Evolutionary conservation across 2,113 vertebrate species (phyloP).

Genomic region (Seriola aureovittata): DNA sequence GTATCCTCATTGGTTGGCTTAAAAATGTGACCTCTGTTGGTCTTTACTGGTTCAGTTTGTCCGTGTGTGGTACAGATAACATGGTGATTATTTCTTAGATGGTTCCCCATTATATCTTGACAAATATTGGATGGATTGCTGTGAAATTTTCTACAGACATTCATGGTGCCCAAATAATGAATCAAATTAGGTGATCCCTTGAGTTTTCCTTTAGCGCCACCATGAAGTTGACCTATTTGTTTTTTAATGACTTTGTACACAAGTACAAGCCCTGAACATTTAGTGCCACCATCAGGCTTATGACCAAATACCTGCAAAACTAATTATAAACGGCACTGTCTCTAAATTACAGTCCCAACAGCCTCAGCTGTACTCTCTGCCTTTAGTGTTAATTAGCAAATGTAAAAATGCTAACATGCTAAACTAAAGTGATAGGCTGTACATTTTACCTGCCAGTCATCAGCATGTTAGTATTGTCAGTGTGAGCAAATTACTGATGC

Average conservation of each 20-base stretch:
- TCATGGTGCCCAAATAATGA: background rate
- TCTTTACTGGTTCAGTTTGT: background rate
- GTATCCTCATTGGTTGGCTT: background rate
- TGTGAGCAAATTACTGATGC: background rate
- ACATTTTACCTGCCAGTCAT: background rate
- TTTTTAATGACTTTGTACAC: too few relatives aligned
- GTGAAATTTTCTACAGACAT: background rate
- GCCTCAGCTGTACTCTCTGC: background rate
- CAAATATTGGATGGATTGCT: background rate
- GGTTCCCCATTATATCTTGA: too few relatives aligned
- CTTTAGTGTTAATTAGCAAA: background rate
- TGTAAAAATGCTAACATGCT: background rate
- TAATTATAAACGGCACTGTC: too few relatives aligned
- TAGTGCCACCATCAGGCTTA: background rate
- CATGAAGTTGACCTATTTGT: background rate
- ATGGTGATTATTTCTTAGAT: too few relatives aligned
- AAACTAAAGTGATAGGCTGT: background rate
- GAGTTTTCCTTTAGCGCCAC: background rate
- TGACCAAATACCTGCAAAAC: background rate
- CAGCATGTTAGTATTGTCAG: background rate
- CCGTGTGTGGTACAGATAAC: too few relatives aligned
- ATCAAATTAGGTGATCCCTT: background rate
- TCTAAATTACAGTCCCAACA: background rate
- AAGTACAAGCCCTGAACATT: background rate
- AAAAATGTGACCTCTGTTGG: background rate